Evolutionary conservation across 2,113 vertebrate species (phyloP).

Genomic region (Ursus arctos): DNA sequence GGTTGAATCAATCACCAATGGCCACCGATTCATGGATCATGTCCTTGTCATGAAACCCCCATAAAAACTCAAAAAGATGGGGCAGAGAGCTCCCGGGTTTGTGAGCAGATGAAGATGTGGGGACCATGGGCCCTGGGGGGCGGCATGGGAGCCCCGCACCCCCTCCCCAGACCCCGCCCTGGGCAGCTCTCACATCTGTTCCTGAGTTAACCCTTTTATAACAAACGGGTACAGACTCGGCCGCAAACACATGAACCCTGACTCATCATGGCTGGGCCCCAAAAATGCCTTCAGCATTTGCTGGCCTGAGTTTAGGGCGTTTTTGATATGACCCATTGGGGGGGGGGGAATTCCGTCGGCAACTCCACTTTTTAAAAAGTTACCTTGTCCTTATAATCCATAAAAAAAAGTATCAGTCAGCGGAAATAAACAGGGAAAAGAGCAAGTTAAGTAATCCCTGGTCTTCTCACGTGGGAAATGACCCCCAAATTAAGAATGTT

Average conservation of each 20-base stretch:
- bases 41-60: neutral
- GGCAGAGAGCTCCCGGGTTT: neutral
- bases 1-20: neutral
- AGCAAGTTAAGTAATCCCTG: neutral
- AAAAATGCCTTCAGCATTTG: neutral
- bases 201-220: too few relatives aligned
- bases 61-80: neutral
- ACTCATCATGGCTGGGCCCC: neutral
- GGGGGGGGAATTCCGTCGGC: fast-evolving
- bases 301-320: neutral
- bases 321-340: too few relatives aligned
- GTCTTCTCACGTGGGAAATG: neutral
- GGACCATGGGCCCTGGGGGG: neutral
- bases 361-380: neutral
- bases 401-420: neutral
- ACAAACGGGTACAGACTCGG: too few relatives aligned
- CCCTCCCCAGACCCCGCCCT: too few relatives aligned
- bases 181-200: too few relatives aligned
- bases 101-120: neutral
- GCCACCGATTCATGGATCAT: neutral
- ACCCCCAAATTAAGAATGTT: neutral
- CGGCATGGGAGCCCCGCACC: neutral
- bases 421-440: neutral
- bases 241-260: neutral
- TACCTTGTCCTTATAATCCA: neutral